These are phyloP conservation scores for Limnephilus marmoratus DNA, from an alignment of 2,888 invertebrate genomes.

Conservation along the genomic window DNA sequence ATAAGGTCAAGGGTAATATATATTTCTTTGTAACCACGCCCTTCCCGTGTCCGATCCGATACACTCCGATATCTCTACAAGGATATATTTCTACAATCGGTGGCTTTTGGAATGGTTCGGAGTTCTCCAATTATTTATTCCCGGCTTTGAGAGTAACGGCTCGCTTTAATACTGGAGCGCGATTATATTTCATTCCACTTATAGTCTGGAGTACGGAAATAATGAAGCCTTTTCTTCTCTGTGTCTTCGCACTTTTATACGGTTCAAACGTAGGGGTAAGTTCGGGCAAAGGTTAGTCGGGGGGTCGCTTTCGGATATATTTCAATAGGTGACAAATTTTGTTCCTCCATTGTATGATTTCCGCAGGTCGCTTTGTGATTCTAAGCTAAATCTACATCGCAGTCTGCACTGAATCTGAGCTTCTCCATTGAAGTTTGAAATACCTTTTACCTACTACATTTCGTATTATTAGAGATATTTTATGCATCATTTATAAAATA, in stretches of 20 bases:
- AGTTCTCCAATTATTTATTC: not conserved
- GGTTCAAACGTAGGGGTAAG: not conserved
- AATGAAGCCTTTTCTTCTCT: not conserved
- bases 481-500: not conserved
- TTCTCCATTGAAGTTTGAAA: not conserved
- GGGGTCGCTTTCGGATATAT: not conserved
- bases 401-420: not conserved
- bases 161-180: not conserved
- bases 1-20: not conserved
- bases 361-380: not conserved
- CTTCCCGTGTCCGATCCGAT: not conserved
- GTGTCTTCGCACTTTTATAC: not conserved
- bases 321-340: slow-evolving; percentile 7
- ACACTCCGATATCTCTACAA: not conserved
- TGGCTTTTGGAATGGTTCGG: not conserved
- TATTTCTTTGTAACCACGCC: slow-evolving; percentile 4
- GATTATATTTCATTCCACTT: not conserved
- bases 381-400: not conserved
- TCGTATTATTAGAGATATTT: not conserved
- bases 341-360: not conserved
- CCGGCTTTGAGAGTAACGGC: not conserved
- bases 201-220: not conserved
- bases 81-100: not conserved
- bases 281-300: not conserved
- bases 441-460: not conserved